These are phyloP conservation scores for Tinea trinotella DNA, from an alignment of 2,888 invertebrate genomes.

Conservation along the genomic window DNA sequence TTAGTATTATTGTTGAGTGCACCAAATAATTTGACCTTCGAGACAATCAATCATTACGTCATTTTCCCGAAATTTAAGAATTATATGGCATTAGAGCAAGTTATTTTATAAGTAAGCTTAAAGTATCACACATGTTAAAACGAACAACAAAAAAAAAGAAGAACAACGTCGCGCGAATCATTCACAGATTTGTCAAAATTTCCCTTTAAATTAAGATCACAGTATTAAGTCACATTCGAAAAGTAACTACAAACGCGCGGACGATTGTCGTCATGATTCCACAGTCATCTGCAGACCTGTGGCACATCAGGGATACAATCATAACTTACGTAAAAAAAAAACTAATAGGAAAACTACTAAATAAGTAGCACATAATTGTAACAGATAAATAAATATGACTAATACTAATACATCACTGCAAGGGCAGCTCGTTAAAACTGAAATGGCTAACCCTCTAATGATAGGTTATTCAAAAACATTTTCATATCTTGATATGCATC, in stretches of 20 bases:
- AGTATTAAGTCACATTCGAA: slow-evolving; percentile 68
- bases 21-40: slow-evolving; percentile 12
- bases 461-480: slow-evolving; percentile 4
- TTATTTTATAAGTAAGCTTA: slow-evolving; percentile 14
- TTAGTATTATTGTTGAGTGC: slow-evolving; percentile 23
- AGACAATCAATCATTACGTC: background rate
- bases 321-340: too few relatives aligned
- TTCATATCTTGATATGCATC: background rate
- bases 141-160: slow-evolving; percentile 44
- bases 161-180: slow-evolving; percentile 50
- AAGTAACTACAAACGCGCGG: slow-evolving; percentile 61
- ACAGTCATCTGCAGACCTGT: slow-evolving; percentile 59
- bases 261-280: slow-evolving; percentile 64
- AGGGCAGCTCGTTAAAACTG: background rate
- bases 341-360: background rate
- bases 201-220: slow-evolving; percentile 71
- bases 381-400: background rate
- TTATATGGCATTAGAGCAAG: slow-evolving; percentile 4
- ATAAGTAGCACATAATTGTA: background rate
- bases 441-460: background rate
- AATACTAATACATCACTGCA: background rate
- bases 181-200: slow-evolving; percentile 65
- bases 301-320: slow-evolving; percentile 44
- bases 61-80: background rate
- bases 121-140: slow-evolving; percentile 55